Evolutionary conservation across 2,888 invertebrate genomes (phyloP), one percentile per base, ranked within the genome.

Genomic region (Epicampocera succincta): DNA sequence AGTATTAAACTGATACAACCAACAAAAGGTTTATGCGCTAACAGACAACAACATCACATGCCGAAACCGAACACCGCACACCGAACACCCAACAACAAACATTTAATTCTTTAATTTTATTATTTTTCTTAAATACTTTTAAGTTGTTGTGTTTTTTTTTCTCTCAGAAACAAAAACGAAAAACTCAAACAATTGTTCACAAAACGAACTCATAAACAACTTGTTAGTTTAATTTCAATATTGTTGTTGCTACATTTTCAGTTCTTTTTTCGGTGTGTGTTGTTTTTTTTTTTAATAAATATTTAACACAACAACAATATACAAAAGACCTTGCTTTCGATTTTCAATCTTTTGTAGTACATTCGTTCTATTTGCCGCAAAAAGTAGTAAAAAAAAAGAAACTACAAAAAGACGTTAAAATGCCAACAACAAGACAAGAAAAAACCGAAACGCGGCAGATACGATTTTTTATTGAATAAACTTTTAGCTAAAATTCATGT

Each of bases 291-390:
- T 48, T 63, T 65, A 54, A 21, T 33, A 63, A 25, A 33, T 19
- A 19, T 13, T 42, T 17, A 9, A 42, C 25, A 73, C 56, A 74
- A 63, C 63, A 73, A 56, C 54, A 74, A 63, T 54, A 73, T 25
- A 52, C 19, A 60, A 78, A 81, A 81, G 80, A 75, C 82, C 82
- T 82, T 82, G 78, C 82, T 82, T 82, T 82, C 82, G 78, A 82
- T 82, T 82, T 82, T 82, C 54, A 82, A 75, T 78, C 78, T 75
- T 78, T 78, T 72, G 50, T 60, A 52, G 54, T 74, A 65, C 74
- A 58, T 65, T 58, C 69, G 68, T 79, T 81, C 76, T 76, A 50
- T 56, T 69, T 75, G 75, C 75, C 80, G 71, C 71, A 80, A 75
- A 69, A 71, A 68, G 46, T 48, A 25, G 40, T 50, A 25, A 13